A percentile compares a stretch with the other conserved stretches of the same genome.
Conservation (phyloP, 2,113 vertebrate species). For the Chinchilla lanigera region DNA sequence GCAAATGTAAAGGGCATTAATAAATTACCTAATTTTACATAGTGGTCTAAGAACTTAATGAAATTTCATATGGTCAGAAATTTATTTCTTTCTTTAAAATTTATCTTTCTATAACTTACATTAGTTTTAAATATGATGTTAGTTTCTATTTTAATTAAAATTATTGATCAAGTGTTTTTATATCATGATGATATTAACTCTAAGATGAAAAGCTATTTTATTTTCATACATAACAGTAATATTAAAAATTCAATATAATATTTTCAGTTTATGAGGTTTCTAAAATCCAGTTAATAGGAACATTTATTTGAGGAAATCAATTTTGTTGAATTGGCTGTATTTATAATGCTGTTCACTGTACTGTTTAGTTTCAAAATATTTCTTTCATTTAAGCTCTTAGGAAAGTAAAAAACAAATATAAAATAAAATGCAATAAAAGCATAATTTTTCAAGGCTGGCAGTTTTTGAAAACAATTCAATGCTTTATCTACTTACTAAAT, state of each 20-base stretch:
- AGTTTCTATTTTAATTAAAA: constrained; percentile 66
- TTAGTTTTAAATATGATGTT: constrained; percentile 45
- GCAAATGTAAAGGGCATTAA: neutral
- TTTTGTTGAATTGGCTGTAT: constrained; percentile 36
- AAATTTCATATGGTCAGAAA: neutral
- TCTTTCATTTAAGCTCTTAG: neutral
- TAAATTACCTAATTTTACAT: constrained; percentile 50
- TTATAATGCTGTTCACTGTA: constrained; percentile 33
- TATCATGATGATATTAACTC: neutral
- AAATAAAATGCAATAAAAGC: constrained; percentile 66
- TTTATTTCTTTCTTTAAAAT: constrained; percentile 35
- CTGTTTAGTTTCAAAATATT: constrained; percentile 49
- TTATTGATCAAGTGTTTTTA: constrained; percentile 53
- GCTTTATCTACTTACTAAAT: constrained; percentile 61
- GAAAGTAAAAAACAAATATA: constrained; percentile 41
- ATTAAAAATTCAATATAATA: constrained; percentile 44
- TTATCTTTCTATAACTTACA: constrained; percentile 15
- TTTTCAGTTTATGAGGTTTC: constrained; percentile 50
- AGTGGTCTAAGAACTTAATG: constrained; percentile 50
- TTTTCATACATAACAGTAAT: neutral
- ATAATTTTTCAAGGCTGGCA: constrained; percentile 14
- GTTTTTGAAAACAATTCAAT: constrained; percentile 55
- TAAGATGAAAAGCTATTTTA: neutral
- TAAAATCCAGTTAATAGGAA: constrained; percentile 63
- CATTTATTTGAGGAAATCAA: constrained; percentile 39